Percentiles rank a stretch among this genome's conserved stretches.
Conservation (phyloP, 1,140 invertebrate species). For the Armadillidium nasatum region DNA sequence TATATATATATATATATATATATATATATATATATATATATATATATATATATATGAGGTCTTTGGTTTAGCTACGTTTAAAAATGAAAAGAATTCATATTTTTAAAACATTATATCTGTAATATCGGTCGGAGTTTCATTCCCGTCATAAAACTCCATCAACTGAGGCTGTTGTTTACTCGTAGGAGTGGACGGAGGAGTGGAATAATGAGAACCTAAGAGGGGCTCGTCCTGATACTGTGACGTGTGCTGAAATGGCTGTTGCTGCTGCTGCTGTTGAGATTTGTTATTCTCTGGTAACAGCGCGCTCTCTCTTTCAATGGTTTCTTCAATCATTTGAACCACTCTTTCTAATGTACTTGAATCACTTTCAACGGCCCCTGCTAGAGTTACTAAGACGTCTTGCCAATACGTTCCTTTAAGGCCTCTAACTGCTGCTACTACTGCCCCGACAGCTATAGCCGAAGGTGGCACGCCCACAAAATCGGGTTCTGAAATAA, state of each 20-base stretch:
- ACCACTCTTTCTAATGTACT: not conserved
- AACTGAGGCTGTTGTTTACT: not conserved
- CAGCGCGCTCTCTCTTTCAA: not conserved
- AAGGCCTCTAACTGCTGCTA: not conserved
- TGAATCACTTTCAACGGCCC: not conserved
- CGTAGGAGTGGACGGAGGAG: not conserved
- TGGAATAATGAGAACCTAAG: not conserved
- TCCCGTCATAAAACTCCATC: not conserved
- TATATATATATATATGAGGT: no score
- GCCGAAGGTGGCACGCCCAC: not conserved
- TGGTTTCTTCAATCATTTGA: not conserved
- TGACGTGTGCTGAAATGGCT: no score
- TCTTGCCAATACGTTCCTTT: not conserved
- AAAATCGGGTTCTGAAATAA: not conserved
- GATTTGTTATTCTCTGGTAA: not conserved
- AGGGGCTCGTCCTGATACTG: not conserved
- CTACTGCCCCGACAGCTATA: not conserved
- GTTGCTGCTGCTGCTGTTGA: not conserved
- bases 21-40: no score
- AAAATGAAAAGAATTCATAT: no score
- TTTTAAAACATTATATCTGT: conserved; percentile 4
- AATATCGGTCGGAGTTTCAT: not conserved
- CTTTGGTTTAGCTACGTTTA: no score
- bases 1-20: no score
- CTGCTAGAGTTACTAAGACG: not conserved